These are phyloP conservation scores for Lochmaea crataegi DNA, from an alignment of 2,888 invertebrate species.

Conservation along the genomic window DNA sequence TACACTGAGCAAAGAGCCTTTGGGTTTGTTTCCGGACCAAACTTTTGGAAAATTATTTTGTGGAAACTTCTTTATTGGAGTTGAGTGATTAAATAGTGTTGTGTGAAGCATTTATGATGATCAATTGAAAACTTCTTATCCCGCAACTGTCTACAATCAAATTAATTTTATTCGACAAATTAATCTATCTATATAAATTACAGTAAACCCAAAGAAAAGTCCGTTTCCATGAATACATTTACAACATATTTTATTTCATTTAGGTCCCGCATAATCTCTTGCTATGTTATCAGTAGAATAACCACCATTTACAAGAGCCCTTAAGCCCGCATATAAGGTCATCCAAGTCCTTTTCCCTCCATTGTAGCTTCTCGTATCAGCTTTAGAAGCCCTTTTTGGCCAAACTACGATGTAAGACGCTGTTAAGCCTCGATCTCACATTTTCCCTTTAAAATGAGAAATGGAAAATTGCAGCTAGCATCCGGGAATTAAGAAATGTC, in stretches of 20 bases:
- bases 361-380: slow-evolving; percentile 17
- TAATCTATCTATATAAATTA: too few species aligned
- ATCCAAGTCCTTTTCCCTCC: slow-evolving; percentile 8
- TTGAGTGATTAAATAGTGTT: too few species aligned
- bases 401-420: slow-evolving; percentile 51
- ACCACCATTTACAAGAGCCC: slow-evolving; percentile 24
- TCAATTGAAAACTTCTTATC: too few species aligned
- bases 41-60: slow-evolving; percentile 1
- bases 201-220: not conserved
- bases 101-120: too few species aligned
- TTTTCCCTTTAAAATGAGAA: slow-evolving; percentile 51
- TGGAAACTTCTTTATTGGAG: not conserved
- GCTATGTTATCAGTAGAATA: slow-evolving; percentile 21
- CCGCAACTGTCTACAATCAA: too few species aligned
- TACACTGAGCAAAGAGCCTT: not conserved
- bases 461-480: slow-evolving; percentile 49
- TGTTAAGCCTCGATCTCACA: slow-evolving; percentile 58
- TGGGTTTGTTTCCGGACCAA: not conserved
- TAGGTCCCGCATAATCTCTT: slow-evolving; percentile 25
- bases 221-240: not conserved
- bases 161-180: too few species aligned
- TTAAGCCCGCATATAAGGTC: slow-evolving; percentile 31
- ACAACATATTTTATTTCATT: slow-evolving; percentile 28
- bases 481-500: slow-evolving; percentile 48
- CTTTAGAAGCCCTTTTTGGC: slow-evolving; percentile 49